Percentiles rank a stretch among this genome's conserved stretches.
These are phyloP conservation scores for Hephaestus fuliginosus DNA, from an alignment of 2,797 vertebrate species.

Conservation along the genomic window DNA sequence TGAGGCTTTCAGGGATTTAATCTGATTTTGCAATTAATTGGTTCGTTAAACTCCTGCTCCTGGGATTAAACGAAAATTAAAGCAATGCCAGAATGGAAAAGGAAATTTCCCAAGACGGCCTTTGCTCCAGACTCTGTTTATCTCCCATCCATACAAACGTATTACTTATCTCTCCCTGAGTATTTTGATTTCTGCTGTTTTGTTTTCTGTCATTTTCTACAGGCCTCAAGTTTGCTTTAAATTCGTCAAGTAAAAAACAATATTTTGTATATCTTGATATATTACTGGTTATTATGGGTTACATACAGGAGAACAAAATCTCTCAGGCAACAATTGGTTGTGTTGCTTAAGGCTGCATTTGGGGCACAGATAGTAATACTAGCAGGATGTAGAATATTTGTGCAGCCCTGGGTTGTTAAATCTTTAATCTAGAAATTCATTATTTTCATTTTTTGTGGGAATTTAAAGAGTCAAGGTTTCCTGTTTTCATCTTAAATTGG, in stretches of 20 bases:
- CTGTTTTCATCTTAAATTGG: background rate
- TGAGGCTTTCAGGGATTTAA: conserved; percentile 73
- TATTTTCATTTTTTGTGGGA: background rate
- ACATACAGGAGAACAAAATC: background rate
- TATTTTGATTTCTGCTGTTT: conserved; percentile 31
- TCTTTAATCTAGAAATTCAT: background rate
- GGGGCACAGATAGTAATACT: background rate
- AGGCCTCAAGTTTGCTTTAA: conserved; percentile 11
- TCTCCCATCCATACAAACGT: conserved; percentile 49
- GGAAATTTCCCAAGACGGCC: conserved; percentile 72
- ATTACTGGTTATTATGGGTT: background rate
- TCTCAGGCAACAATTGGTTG: background rate
- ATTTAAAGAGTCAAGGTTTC: background rate
- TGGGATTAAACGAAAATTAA: conserved; percentile 78
- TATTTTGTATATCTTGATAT: background rate
- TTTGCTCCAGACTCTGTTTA: conserved; percentile 56
- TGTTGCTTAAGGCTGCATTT: background rate
- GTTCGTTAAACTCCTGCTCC: conserved; percentile 75
- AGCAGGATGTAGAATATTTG: background rate
- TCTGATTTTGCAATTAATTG: conserved; percentile 82
- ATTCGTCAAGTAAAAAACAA: background rate
- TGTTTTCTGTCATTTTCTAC: background rate
- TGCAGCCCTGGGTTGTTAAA: background rate
- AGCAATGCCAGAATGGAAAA: conserved; percentile 51
- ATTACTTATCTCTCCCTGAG: conserved; percentile 45